Conservation (phyloP, 1,140 invertebrate species). For the Rhopalosiphum padi region DNA sequence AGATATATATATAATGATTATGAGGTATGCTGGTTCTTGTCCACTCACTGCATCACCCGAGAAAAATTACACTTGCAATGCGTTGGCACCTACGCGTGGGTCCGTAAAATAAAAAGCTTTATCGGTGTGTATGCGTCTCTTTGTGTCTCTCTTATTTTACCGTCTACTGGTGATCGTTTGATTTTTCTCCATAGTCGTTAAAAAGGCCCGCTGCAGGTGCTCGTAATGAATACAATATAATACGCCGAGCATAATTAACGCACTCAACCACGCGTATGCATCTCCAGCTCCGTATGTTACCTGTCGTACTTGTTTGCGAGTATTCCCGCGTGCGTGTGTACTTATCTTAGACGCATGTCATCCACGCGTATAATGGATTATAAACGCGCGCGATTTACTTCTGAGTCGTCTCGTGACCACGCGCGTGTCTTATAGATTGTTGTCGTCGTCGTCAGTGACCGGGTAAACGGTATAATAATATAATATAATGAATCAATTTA, state of each 20-base stretch:
- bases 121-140: not conserved
- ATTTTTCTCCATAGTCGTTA: not conserved
- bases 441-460: not conserved
- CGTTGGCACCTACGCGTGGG: not conserved
- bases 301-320: not conserved
- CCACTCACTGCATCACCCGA: not conserved
- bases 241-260: not conserved
- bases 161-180: not conserved
- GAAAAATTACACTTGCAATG: constrained; percentile 26
- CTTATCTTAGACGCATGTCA: not conserved
- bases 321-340: not conserved
- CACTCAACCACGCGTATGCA: not conserved
- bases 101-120: constrained; percentile 24
- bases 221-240: constrained; percentile 1
- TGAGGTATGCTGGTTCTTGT: not conserved
- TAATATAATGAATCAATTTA: constrained; percentile 44
- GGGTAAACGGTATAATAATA: constrained; percentile 2
- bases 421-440: not conserved
- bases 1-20: not conserved
- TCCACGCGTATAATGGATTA: constrained; percentile 7
- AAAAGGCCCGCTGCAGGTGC: not conserved
- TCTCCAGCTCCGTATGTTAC: not conserved
- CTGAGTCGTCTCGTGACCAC: not conserved
- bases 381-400: not conserved
- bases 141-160: not conserved